Percentiles rank a stretch among this genome's conserved stretches.
phyloP scores from a whole-genome alignment of 2,888 invertebrate genomes.

The Zelleria hepariella region DNA sequence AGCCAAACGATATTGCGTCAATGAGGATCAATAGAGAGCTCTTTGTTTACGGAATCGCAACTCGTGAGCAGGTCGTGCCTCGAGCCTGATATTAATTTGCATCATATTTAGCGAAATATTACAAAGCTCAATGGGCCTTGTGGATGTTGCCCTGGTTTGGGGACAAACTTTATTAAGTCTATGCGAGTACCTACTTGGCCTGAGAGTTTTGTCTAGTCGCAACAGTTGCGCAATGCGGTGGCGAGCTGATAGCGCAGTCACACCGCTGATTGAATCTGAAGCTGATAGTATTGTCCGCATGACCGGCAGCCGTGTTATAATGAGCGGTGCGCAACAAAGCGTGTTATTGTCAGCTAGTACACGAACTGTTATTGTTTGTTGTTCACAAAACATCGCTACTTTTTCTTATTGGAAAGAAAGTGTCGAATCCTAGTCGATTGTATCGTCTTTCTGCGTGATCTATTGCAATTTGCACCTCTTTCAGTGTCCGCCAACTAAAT shows the following conservation, averaged over 20 bases:
- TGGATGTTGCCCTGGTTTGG: too few species aligned
- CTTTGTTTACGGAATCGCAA: constrained; percentile 7
- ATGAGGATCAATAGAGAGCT: not conserved
- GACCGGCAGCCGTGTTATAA: not conserved
- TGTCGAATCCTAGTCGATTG: not conserved
- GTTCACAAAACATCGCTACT: not conserved
- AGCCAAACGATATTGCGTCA: not conserved
- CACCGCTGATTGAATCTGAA: not conserved
- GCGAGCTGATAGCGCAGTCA: not conserved
- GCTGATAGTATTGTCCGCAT: not conserved
- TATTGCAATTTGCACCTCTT: too few species aligned
- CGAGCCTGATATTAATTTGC: too few species aligned
- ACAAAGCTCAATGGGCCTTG: too few species aligned
- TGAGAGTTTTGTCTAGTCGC: not conserved
- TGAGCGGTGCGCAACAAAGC: not conserved
- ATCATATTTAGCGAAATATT: too few species aligned
- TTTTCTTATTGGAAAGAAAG: not conserved
- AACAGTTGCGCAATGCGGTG: not conserved
- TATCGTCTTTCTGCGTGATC: too few species aligned
- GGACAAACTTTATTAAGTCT: too few species aligned
- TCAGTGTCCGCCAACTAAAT: too few species aligned
- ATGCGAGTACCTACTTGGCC: not conserved
- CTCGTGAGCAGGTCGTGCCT: too few species aligned
- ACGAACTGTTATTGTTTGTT: not conserved
- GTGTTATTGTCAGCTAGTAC: not conserved